Evolutionary conservation across 2,797 vertebrate species (phyloP), one percentile per base, ranked within the genome.

Genomic region (Novumbra hubbsi): DNA sequence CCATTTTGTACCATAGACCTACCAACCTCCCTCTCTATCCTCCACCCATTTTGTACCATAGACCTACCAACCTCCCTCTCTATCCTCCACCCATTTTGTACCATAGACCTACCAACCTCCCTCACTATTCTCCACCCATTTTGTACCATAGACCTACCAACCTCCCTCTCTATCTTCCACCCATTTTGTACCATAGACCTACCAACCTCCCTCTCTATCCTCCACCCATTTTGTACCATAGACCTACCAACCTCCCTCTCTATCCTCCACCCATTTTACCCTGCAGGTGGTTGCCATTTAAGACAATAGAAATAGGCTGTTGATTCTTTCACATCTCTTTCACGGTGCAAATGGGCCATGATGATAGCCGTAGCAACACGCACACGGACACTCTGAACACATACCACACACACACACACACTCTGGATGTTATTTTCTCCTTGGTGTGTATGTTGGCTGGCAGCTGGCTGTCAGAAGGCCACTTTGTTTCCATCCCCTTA

Each of bases 271-370:
- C 32, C 48, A 64, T 83, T 75, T 75, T 72, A 50, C 78, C 73
- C 87, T 67, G 85, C 91, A 91, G 90, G 88, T 92, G 90, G 83
- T 32, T n/a, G 81, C 78, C 82, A 68, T 87, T 88, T 80, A 76
- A 85, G 80, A 92, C 91, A 90, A 90, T 80, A 78, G 81, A 16
- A 48, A 75, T 50, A 79, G 72, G 62, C 82, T 75, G 84, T 78
- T 76, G 82, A 65, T 65, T 21, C 41, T 49, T 49, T 21, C 34
- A 15, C 15, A 88, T 86, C 77, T 65, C 78, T 85, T 85, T 84
- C 88, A 86, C 52, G 9, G 55, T 77, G 48, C 72, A 88, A 87
- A 88, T 80, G 81, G 84, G 75, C 79, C 50, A 49, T 85, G 90
- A 87, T 92, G 88, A 92, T 84, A 87, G 86, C 73, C 30, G n/a